Percentiles rank a stretch among this genome's conserved stretches.
Evolutionary conservation across 1,140 invertebrate species (phyloP).

Genomic region (Trissolcus basalis): DNA sequence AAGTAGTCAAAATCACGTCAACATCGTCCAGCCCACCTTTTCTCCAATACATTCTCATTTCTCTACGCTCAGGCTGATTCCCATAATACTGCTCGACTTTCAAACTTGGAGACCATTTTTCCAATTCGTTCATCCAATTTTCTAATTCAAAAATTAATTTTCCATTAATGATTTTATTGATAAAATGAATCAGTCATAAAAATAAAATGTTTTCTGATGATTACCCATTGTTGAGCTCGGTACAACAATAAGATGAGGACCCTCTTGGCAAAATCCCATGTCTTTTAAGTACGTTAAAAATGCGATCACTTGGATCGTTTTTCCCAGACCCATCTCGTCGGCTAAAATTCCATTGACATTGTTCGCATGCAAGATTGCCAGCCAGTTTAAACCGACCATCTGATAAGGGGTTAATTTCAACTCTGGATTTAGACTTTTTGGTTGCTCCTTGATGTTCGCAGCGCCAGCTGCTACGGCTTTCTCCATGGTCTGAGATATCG

Average conservation of each 20-base stretch:
- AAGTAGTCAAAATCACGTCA: slow-evolving; percentile 92
- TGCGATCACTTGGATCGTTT: slow-evolving; percentile 93
- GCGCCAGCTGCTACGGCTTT: slow-evolving; percentile 83
- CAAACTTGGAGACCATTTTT: slow-evolving; percentile 89
- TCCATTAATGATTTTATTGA: slow-evolving; percentile 7
- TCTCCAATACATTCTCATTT: slow-evolving; percentile 86
- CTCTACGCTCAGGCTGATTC: slow-evolving; percentile 86
- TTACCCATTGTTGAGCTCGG: slow-evolving; percentile 92
- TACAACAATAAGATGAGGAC: slow-evolving; percentile 92
- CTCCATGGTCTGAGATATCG: slow-evolving; percentile 79
- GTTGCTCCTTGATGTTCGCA: slow-evolving; percentile 81
- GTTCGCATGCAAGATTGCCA: slow-evolving; percentile 91
- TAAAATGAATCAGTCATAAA: background rate
- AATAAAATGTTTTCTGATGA: background rate
- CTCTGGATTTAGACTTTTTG: slow-evolving; percentile 74
- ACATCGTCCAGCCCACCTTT: slow-evolving; percentile 84
- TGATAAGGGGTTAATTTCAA: slow-evolving; percentile 91
- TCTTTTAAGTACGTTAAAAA: slow-evolving; percentile 93
- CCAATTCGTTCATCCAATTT: slow-evolving; percentile 90
- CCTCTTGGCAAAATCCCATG: slow-evolving; percentile 74
- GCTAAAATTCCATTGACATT: slow-evolving; percentile 96
- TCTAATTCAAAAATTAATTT: slow-evolving; percentile 41
- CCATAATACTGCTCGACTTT: slow-evolving; percentile 92
- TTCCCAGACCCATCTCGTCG: slow-evolving; percentile 93
- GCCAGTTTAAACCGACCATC: slow-evolving; percentile 95